These are phyloP conservation scores for Malurus leucopterus DNA, from an alignment of 2,797 vertebrate species.

Conservation along the genomic window DNA sequence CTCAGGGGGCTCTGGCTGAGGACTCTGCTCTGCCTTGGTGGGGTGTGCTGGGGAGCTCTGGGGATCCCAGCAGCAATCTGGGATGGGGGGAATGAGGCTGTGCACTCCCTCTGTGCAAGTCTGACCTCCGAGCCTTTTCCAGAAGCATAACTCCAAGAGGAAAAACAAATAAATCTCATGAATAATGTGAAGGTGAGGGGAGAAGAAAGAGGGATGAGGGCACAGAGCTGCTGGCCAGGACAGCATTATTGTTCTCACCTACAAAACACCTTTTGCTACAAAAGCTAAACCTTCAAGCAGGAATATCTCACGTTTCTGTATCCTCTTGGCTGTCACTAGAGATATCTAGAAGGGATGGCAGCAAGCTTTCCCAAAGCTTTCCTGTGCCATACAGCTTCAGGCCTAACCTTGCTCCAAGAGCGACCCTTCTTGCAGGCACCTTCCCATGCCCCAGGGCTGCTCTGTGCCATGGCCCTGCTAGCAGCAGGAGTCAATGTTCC, in stretches of 20 bases:
- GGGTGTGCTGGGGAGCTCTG: not conserved
- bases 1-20: not conserved
- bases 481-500: not conserved
- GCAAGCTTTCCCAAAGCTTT: not conserved
- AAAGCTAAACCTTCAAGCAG: not conserved
- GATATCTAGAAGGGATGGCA: not conserved
- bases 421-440: not conserved
- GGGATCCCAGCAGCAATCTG: not conserved
- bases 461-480: accelerated
- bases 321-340: not conserved
- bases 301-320: not conserved
- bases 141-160: not conserved
- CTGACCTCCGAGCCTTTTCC: not conserved
- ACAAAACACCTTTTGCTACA: not conserved
- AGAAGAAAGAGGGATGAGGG: not conserved
- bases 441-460: not conserved
- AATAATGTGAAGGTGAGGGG: not conserved
- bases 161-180: not conserved
- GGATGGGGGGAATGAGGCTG: not conserved
- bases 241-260: not conserved
- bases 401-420: not conserved
- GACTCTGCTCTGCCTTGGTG: not conserved
- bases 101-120: not conserved
- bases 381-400: not conserved
- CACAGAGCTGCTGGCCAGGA: not conserved